phyloP scores from a whole-genome alignment of 2,113 vertebrate species.

The Perognathus longimembris region DNA sequence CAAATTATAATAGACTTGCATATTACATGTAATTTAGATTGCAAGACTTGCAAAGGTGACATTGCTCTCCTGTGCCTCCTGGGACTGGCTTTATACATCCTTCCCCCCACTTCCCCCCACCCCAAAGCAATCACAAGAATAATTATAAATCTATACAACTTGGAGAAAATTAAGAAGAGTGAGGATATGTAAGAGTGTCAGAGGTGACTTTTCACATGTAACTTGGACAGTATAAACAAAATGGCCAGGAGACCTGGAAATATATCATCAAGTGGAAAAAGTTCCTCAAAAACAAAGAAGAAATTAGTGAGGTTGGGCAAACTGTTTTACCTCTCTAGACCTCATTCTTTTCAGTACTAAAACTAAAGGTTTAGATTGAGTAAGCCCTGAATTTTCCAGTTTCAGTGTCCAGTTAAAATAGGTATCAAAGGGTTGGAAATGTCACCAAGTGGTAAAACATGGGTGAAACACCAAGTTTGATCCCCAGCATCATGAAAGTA shows the following conservation, averaged over 20 bases:
- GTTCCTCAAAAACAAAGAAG: neutral
- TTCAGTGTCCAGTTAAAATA: constrained; percentile 29
- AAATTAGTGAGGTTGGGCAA: neutral
- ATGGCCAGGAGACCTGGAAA: neutral
- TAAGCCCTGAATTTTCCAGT: constrained; percentile 11
- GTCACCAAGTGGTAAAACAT: neutral
- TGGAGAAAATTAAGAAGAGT: neutral
- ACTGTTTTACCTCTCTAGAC: neutral
- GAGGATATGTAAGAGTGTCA: neutral
- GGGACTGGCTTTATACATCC: neutral
- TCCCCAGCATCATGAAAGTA: neutral
- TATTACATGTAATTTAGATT: neutral
- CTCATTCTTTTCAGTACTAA: constrained; percentile 22
- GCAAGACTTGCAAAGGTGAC: neutral
- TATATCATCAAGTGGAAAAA: neutral
- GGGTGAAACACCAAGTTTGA: neutral
- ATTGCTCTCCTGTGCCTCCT: neutral
- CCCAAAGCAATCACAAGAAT: neutral
- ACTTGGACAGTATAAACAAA: neutral
- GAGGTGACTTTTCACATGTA: neutral
- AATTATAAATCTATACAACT: neutral
- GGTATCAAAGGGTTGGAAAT: neutral
- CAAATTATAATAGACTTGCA: neutral
- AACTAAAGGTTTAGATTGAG: constrained; percentile 14
- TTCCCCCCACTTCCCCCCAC: fast-evolving